Percentiles rank a stretch among this genome's conserved stretches.
Conservation (phyloP, 1,140 invertebrate genomes). For the Ooceraea biroi region DNA sequence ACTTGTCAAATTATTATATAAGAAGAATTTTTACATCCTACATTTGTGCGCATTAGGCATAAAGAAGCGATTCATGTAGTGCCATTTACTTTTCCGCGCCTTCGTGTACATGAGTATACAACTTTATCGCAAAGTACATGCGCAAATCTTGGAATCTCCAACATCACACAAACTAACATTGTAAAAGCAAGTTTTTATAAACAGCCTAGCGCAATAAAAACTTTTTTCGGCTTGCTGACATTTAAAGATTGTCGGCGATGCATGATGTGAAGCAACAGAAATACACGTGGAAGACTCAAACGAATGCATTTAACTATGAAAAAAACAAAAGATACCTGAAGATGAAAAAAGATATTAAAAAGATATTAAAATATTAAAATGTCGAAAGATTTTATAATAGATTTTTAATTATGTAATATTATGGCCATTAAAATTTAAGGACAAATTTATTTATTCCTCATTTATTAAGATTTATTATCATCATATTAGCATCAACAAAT, state of each 20-base stretch:
- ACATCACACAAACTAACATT: not conserved
- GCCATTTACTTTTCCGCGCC: not conserved
- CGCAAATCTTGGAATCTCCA: conserved; percentile 9
- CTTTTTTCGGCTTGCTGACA: not conserved
- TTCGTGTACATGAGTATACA: not conserved
- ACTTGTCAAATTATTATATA: conserved; percentile 47
- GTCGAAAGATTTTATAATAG: no score
- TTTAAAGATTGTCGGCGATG: not conserved
- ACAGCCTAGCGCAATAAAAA: conserved; percentile 1
- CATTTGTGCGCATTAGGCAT: conserved; percentile 15
- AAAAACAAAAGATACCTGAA: not conserved
- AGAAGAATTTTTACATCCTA: conserved; percentile 4
- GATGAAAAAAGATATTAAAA: no score
- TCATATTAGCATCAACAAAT: no score
- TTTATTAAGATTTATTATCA: no score
- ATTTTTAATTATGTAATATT: no score
- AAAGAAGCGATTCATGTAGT: not conserved
- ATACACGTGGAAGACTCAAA: not conserved
- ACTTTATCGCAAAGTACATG: not conserved
- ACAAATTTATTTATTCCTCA: no score
- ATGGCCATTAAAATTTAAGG: no score
- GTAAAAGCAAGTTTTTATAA: conserved; percentile 11
- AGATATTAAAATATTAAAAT: no score
- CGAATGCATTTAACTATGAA: not conserved
- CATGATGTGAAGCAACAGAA: not conserved